Evolutionary conservation across 2,797 vertebrate genomes (phyloP), one percentile per base, ranked within the genome.

Genomic region (Halcyon leucocephala): DNA sequence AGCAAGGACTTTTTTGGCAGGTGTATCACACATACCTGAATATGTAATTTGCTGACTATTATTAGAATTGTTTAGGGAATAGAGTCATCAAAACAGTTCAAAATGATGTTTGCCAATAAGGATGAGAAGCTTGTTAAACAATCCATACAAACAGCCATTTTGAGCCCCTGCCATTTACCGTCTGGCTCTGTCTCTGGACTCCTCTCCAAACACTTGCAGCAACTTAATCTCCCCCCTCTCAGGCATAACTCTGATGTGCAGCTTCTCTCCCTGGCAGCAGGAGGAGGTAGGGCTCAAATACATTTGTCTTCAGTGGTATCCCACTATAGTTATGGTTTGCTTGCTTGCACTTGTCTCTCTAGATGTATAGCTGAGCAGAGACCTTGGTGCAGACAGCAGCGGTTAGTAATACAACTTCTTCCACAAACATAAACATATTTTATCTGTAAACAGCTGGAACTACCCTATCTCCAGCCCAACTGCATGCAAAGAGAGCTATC

Each of bases 211-310:
- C 52, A 12, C 52, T 12, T 0, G 0, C 25, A 22, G 42, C n/a
- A 54, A 31, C 28, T 52, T 65, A 20, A 14, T 22, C 48, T 60
- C 33, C 55, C 9, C 71, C 10, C 15, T 65, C 71, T 49, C 41
- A 44, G 66, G 48, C 62, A n/a, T 9, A 42, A 79, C 14, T 41
- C 48, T 21, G 54, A 39, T 6, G 37, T 14, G 69, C 79, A 57
- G 44, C 80, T 82, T 51, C 76, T 61, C 76, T 25, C 42, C 33
- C 21, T 44, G 66, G 85, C 54, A 31, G 67, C 85, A 82, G 94
- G 67, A 94, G 82, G 37, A 74, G 72, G 78, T 28, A 71, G 55
- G 85, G 54, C 79, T 85, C 66, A 33, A 66, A 62, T 14, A 26
- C 31, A 7, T 33, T 46, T 52, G 31, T 17, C 16, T 77, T 41